Percentiles rank a stretch among this genome's conserved stretches.
These are phyloP conservation scores for Euphydryas editha DNA, from an alignment of 2,888 invertebrate species.

Conservation along the genomic window DNA sequence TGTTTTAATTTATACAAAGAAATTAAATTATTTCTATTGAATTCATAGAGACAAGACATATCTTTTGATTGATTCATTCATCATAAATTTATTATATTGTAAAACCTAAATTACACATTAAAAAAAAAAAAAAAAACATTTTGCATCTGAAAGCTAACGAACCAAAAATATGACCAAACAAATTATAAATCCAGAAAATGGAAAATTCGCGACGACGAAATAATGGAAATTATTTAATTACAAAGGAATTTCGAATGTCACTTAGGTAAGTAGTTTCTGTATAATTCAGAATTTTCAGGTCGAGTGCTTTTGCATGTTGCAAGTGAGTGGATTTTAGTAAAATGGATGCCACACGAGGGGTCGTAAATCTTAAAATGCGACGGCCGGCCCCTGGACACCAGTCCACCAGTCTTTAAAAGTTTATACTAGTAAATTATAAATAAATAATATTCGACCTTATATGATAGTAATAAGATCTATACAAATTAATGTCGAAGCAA, in stretches of 20 bases:
- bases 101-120: not conserved
- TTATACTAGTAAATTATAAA: conserved; percentile 48
- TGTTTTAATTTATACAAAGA: no score
- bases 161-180: not conserved
- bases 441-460: conserved; percentile 41
- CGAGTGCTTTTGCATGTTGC: conserved; percentile 76
- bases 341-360: conserved; percentile 62
- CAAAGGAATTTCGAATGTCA: conserved; percentile 54
- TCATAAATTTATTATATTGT: not conserved
- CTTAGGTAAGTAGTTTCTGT: conserved; percentile 48
- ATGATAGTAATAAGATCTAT: conserved; percentile 14
- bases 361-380: conserved; percentile 70
- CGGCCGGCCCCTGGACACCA: conserved; percentile 60
- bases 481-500: not conserved
- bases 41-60: no score
- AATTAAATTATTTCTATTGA: no score
- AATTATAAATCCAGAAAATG: not conserved
- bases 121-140: not conserved
- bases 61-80: no score
- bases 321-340: conserved; percentile 66
- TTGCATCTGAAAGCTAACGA: not conserved
- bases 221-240: conserved; percentile 59
- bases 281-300: conserved; percentile 61
- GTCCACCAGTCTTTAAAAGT: conserved; percentile 49
- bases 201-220: conserved; percentile 20